Evolutionary conservation across 2,888 invertebrate genomes (phyloP), one percentile per base, ranked within the genome.

Genomic region (Apamea monoglypha): DNA sequence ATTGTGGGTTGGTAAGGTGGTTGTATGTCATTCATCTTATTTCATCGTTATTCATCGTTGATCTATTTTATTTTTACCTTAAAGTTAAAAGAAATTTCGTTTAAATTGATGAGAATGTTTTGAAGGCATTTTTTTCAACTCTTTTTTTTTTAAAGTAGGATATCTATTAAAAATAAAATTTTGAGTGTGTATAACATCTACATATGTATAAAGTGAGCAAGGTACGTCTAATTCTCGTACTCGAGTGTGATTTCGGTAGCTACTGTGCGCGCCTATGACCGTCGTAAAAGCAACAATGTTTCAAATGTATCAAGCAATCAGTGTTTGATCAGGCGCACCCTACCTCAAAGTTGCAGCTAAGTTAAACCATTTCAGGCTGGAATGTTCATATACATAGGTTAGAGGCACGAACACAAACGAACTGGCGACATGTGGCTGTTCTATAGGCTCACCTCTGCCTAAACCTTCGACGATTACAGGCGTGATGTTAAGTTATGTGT

Each of bases 281-380:
- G 56, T 73, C 29, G 6, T n/a, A 12, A 76, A 83, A 36, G 88
- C 88, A 88, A 88, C 74, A 77, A 68, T 80, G 72, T 87, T 67
- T 66, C 73, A 63, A 59, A 61, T 64, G 69, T 50, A 61, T 40
- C 40, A 12, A 56, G 16, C 66, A n/a, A 8, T 32, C 3, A 61
- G 10, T 71, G 16, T 73, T 71, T 56, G 66, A 67, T 70, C 68
- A 88, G 88, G 88, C 85, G 85, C 69, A 12, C 10, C n/a, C 1
- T 40, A 16, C 7, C 2, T 36, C 18, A 14, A 16, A 40, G n/a
- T n/a, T 40, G 40, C 40, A 25, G 29, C 25, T 36, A n/a, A 61
- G 14, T 5, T 29, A 18, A 36, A 29, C 29, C 0, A 25, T 44
- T 61, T 50, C 29, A 10, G 2, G n/a, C 18, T 5, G 40, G 50